Conservation (phyloP, 2,888 invertebrate species). For the Hirtodrosophila histrioides region DNA sequence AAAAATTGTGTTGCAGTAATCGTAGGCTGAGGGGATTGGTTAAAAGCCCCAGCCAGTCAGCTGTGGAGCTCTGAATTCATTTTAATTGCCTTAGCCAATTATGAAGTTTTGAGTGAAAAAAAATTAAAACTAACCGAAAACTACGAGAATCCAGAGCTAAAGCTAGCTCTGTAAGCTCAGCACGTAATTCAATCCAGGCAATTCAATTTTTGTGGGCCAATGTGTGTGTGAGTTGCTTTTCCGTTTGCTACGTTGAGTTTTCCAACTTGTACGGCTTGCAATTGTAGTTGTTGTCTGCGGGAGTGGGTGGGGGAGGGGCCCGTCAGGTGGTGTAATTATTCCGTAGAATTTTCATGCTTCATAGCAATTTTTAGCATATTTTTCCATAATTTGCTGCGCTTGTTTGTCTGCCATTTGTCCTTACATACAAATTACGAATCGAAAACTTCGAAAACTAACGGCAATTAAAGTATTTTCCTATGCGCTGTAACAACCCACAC, state of each 20-base stretch:
- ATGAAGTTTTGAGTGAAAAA: conserved; percentile 49
- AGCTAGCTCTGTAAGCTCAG: conserved; percentile 34
- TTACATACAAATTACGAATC: conserved; percentile 68
- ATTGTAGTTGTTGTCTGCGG: conserved; percentile 12
- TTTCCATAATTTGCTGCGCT: conserved; percentile 68
- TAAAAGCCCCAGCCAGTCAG: conserved; percentile 11
- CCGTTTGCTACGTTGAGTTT: conserved; percentile 21
- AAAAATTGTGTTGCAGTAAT: conserved; percentile 33
- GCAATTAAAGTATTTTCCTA: conserved; percentile 75
- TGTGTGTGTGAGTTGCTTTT: conserved; percentile 16
- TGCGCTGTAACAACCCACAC: conserved; percentile 33
- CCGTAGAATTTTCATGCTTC: conserved; percentile 65
- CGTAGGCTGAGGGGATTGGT: conserved; percentile 16
- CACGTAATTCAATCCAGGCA: conserved; percentile 72
- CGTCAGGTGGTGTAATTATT: conserved; percentile 66
- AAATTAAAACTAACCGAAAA: conserved; percentile 42
- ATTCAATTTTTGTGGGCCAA: conserved; percentile 48
- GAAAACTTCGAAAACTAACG: conserved; percentile 73
- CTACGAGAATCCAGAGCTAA: conserved; percentile 23
- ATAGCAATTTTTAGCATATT: conserved; percentile 60
- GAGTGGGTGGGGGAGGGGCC: neutral
- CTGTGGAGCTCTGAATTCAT: conserved; percentile 30
- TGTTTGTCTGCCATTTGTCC: conserved; percentile 70
- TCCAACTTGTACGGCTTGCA: conserved; percentile 9
- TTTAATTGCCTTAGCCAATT: conserved; percentile 67